Base-by-base conservation (phyloP, 2,888 invertebrate genomes). In the Xylota sylvarum region DNA sequence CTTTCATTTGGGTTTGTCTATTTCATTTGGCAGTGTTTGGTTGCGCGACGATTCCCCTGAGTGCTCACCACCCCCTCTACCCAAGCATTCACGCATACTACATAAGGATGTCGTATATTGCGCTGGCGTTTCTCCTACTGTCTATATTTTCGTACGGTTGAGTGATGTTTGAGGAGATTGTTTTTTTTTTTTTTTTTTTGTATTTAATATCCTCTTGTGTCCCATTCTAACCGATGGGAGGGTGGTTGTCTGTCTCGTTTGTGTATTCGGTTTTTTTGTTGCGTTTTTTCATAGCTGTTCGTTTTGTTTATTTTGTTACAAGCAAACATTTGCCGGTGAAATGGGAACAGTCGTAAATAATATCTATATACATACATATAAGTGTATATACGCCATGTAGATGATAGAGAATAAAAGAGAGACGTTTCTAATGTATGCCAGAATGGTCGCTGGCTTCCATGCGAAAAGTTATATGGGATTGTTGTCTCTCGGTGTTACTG, bases 321-420 rank as follows among this genome's bases (percentile, higher is more conserved):
- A 55, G 67, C 65, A 73, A 80, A 67, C 67, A 73, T 80, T 80
- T 73, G 73, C 80, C 80, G 80, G 73, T 73, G 50, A 80, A 80
- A 73, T 67, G 58, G 67, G 67, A 73, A 73, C 50, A 73, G 58
- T 30, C 65, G 56, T 65, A 67, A 67, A 76, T 70, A 70, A 70
- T 70, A 56, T 40, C 30, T 14, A 55, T 32, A 14, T 62, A 27
- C n/a, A 17, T 23, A n/a, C 1, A 10, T 27, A 5, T 37, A 2
- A 23, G 3, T 0, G 6, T 35, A n/a, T 35, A 17, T 35, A 56
- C 32, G 14, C 14, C 30, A 30, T 7, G 30, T 30, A 32, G 30
- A 55, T 55, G 5, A 14, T 12, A 7, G 55, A 5, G 14, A 30
- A 58, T 58, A 5, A 10, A 58, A 35, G 56, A 60, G 37, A 60